Evolutionary conservation across 1,140 invertebrate species (phyloP).

Genomic region (Trachymyrmex cornetzi): DNA sequence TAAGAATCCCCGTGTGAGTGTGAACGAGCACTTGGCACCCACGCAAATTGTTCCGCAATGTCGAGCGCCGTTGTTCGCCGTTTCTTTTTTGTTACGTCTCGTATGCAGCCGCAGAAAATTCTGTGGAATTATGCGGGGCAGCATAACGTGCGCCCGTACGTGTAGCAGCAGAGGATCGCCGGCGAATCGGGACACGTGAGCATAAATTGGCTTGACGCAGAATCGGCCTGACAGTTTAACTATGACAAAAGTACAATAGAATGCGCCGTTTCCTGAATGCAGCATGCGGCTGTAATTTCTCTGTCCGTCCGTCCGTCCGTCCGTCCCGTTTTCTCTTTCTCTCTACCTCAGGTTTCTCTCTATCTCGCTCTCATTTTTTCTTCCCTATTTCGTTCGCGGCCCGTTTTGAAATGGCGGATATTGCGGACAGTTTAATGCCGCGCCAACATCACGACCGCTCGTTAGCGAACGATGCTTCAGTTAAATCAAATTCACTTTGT

Average conservation of each 20-base stretch:
- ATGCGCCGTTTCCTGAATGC: conserved; percentile 85
- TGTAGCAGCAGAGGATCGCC: conserved; percentile 43
- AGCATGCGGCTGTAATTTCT: conserved; percentile 82
- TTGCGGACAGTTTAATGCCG: conserved; percentile 85
- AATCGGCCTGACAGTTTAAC: conserved; percentile 86
- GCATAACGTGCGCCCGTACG: conserved; percentile 68
- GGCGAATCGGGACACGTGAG: conserved; percentile 70
- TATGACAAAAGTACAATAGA: conserved; percentile 87
- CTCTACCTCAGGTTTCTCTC: conserved; percentile 52
- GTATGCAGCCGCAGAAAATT: conserved; percentile 61
- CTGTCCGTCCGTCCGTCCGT: conserved; percentile 74
- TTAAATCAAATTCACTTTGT: conserved; percentile 67
- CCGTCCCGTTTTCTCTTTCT: conserved; percentile 69
- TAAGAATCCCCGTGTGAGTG: conserved; percentile 15
- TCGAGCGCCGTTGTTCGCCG: conserved; percentile 44
- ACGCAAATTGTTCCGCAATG: conserved; percentile 48
- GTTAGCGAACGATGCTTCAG: conserved; percentile 79
- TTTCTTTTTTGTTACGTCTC: conserved; percentile 55
- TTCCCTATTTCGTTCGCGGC: conserved; percentile 74
- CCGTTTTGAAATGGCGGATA: conserved; percentile 84
- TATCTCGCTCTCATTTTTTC: conserved; percentile 70
- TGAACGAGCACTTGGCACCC: conserved; percentile 40
- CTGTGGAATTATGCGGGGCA: conserved; percentile 70
- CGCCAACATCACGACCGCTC: conserved; percentile 81
- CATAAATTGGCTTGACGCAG: conserved; percentile 81